A percentile compares a stretch with the other conserved stretches of the same genome.
Conservation (phyloP, 2,113 vertebrate genomes). For the Dendrocopos noguchii region DNA sequence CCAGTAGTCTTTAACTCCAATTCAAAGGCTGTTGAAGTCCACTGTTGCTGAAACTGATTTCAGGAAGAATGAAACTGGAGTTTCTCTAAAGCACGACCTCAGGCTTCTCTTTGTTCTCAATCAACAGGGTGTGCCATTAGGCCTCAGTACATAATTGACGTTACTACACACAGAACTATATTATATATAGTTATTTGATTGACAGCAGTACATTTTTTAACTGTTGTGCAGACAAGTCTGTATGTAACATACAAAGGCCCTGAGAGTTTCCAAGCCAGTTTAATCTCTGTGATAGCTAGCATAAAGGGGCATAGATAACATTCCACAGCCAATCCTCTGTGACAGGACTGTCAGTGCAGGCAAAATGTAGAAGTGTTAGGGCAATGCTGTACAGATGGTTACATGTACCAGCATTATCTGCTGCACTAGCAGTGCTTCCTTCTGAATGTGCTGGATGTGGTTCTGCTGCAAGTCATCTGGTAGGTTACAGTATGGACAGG, state of each 20-base stretch:
- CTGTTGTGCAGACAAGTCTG: neutral
- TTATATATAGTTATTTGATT: neutral
- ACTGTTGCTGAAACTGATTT: neutral
- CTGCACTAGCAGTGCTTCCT: neutral
- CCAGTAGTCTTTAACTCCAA: neutral
- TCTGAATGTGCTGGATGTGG: neutral
- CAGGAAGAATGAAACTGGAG: neutral
- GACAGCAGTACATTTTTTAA: neutral
- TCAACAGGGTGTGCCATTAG: neutral
- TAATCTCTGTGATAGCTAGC: neutral
- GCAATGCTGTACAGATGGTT: neutral
- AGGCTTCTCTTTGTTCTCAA: neutral
- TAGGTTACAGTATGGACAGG: neutral
- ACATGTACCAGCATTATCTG: neutral
- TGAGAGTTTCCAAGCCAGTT: neutral
- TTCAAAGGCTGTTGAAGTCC: neutral
- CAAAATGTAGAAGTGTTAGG: neutral
- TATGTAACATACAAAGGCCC: neutral
- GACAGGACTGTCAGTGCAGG: neutral
- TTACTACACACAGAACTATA: fast-evolving
- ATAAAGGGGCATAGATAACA: neutral
- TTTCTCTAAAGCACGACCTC: neutral
- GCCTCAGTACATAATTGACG: neutral
- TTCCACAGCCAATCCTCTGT: neutral
- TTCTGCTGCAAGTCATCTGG: neutral